A percentile compares a stretch with the other conserved stretches of the same genome.
Evolutionary conservation across 2,797 vertebrate species (phyloP).

Genomic region (Thamnophis elegans): DNA sequence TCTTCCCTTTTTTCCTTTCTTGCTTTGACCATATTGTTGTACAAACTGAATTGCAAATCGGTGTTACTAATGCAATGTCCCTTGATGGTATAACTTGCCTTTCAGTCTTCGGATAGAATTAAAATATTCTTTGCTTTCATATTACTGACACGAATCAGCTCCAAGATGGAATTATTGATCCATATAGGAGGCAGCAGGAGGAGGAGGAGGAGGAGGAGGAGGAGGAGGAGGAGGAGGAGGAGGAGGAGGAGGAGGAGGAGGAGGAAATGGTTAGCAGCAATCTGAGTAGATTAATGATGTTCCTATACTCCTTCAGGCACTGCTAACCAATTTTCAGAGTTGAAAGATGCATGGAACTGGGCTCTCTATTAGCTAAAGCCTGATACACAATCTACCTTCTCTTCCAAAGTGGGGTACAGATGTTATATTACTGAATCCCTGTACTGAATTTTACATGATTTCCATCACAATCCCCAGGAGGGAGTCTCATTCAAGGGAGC

Average conservation of each 20-base stretch:
- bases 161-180: neutral
- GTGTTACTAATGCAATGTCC: slow-evolving; percentile 14
- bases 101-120: slow-evolving; percentile 16
- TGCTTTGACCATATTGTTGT: slow-evolving; percentile 40
- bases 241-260: neutral
- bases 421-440: neutral
- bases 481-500: neutral
- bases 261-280: neutral
- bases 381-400: neutral
- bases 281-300: neutral
- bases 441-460: neutral
- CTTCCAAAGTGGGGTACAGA: neutral
- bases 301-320: neutral
- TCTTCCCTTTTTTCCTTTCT: slow-evolving; percentile 22
- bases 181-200: neutral
- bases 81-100: neutral
- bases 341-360: neutral
- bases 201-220: neutral
- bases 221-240: neutral
- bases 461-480: neutral
- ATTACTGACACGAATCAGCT: neutral
- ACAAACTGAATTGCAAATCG: slow-evolving; percentile 54
- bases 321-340: neutral
- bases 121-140: slow-evolving; percentile 4
- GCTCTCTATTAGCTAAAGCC: neutral